Conservation (phyloP, 2,113 vertebrate species). For the Ctenodactylus gundi region DNA sequence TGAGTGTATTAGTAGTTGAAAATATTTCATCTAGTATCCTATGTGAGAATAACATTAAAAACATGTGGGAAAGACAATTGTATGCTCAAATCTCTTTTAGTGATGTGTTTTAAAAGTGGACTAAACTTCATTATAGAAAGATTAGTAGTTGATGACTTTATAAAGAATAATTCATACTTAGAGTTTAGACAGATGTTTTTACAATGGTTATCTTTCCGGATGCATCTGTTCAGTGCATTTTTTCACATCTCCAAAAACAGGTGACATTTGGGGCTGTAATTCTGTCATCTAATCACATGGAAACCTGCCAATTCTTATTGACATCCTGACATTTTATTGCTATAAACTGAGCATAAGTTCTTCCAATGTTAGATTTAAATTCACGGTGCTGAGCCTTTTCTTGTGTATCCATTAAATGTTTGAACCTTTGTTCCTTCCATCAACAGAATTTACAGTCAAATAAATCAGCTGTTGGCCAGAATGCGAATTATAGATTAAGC, state of each 20-base stretch:
- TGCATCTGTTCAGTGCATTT: constrained; percentile 40
- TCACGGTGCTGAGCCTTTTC: constrained; percentile 44
- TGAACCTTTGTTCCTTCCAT: constrained; percentile 53
- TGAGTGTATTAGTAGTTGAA: background rate
- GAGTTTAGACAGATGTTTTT: constrained; percentile 48
- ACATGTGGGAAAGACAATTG: background rate
- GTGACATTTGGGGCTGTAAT: constrained; percentile 60
- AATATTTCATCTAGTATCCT: background rate
- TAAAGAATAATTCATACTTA: constrained; percentile 56
- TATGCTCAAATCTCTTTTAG: background rate
- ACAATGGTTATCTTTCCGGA: constrained; percentile 43
- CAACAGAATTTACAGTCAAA: constrained; percentile 61
- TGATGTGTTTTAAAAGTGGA: background rate
- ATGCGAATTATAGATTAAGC: constrained; percentile 63
- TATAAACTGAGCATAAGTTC: constrained; percentile 55
- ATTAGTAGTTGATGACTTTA: constrained; percentile 28
- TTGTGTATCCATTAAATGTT: constrained; percentile 55
- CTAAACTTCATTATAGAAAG: background rate
- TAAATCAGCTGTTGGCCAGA: constrained; percentile 62
- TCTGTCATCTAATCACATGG: constrained; percentile 67
- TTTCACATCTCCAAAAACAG: constrained; percentile 52
- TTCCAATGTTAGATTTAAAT: constrained; percentile 58
- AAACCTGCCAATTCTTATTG: constrained; percentile 63
- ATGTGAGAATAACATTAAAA: background rate
- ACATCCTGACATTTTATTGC: constrained; percentile 63